Conservation (phyloP, 2,797 vertebrate species). For the Lepilemur ruficaudatus region DNA sequence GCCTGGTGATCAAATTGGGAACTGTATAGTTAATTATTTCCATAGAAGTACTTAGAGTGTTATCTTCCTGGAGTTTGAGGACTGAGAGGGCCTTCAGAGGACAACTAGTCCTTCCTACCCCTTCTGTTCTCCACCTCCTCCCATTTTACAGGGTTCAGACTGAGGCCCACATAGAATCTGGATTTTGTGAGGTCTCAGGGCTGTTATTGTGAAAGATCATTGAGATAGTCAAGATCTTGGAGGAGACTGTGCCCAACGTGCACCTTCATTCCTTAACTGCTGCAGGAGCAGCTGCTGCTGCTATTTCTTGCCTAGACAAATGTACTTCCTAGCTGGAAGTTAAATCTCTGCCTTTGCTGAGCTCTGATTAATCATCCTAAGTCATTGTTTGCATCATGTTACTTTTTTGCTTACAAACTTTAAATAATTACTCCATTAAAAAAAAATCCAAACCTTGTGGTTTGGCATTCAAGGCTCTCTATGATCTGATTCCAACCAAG, state of each 20-base stretch:
- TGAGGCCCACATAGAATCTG: not conserved
- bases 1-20: not conserved
- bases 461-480: conserved; percentile 40
- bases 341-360: not conserved
- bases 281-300: no score
- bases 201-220: not conserved
- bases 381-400: not conserved
- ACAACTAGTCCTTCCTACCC: not conserved
- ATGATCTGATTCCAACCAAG: not conserved
- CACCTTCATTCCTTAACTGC: not conserved
- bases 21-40: not conserved
- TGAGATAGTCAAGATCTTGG: not conserved
- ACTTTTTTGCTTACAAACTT: conserved; percentile 51
- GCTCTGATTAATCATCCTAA: not conserved
- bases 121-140: not conserved
- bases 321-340: not conserved
- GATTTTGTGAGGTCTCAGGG: not conserved
- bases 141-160: not conserved
- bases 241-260: accelerated
- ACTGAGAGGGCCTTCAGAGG: not conserved
- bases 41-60: not conserved
- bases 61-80: not conserved
- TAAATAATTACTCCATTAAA: not conserved
- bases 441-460: not conserved
- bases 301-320: not conserved